A percentile compares a stretch with the other conserved stretches of the same genome.
Evolutionary conservation across 2,888 invertebrate genomes (phyloP).

Genomic region (Phalera bucephala): DNA sequence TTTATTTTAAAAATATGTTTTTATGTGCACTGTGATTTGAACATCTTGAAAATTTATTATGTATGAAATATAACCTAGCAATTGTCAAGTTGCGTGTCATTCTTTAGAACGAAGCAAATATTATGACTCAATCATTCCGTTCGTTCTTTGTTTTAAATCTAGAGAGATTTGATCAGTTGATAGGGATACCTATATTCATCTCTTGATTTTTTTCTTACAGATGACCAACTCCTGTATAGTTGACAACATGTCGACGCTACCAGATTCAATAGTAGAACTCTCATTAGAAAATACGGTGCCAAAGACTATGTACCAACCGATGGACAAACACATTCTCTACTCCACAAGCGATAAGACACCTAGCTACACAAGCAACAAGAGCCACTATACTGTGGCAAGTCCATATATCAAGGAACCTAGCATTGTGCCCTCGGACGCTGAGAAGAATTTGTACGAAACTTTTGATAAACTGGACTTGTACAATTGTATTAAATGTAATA

Average conservation of each 20-base stretch:
- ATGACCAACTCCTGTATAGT: constrained; percentile 74
- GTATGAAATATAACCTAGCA: too few relatives aligned
- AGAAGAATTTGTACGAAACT: constrained; percentile 58
- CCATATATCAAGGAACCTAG: constrained; percentile 52
- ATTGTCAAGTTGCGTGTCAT: too few relatives aligned
- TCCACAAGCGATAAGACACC: constrained; percentile 62
- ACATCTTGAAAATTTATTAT: too few relatives aligned
- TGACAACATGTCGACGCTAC: constrained; percentile 66
- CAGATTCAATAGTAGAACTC: constrained; percentile 75
- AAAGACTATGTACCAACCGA: constrained; percentile 70
- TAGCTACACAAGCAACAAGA: constrained; percentile 55
- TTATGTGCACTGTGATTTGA: too few relatives aligned
- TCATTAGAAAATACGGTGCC: constrained; percentile 71
- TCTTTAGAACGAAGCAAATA: too few relatives aligned
- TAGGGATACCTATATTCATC: too few relatives aligned
- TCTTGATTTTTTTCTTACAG: too few relatives aligned
- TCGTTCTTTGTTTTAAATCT: too few relatives aligned
- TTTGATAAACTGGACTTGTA: constrained; percentile 62
- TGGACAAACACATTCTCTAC: constrained; percentile 70
- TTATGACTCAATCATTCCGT: too few relatives aligned
- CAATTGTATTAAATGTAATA: constrained; percentile 71
- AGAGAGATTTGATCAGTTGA: too few relatives aligned
- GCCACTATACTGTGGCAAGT: constrained; percentile 65
- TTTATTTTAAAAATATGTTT: too few relatives aligned
- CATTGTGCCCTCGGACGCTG: constrained; percentile 33